Conservation (phyloP, 2,888 invertebrate species). For the Zygothrica quintamaculata region DNA sequence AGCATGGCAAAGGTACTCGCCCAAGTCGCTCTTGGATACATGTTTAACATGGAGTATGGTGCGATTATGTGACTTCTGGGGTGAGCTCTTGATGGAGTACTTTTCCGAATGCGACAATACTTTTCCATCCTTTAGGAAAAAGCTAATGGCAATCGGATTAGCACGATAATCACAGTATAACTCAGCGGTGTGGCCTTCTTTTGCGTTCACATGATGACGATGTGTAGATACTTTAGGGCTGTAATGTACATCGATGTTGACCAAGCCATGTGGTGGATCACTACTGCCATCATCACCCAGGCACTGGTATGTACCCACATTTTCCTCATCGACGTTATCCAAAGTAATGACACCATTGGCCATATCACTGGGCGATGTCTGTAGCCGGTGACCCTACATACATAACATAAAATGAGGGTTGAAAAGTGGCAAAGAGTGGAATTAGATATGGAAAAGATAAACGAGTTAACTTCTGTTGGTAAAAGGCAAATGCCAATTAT, state of each 20-base stretch:
- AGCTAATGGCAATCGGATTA: slow-evolving; percentile 74
- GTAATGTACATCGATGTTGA: slow-evolving; percentile 81
- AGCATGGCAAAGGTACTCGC: slow-evolving; percentile 90
- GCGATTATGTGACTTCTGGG: slow-evolving; percentile 77
- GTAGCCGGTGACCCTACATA: slow-evolving; percentile 76
- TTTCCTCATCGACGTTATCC: slow-evolving; percentile 74
- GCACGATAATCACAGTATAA: slow-evolving; percentile 82
- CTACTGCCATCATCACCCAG: slow-evolving; percentile 79
- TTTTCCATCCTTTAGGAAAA: slow-evolving; percentile 78
- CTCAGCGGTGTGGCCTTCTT: slow-evolving; percentile 72
- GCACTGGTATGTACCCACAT: slow-evolving; percentile 82
- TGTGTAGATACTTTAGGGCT: slow-evolving; percentile 82
- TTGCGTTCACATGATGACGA: slow-evolving; percentile 82
- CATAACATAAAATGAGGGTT: background rate
- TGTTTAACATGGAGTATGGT: slow-evolving; percentile 89
- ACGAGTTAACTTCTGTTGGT: background rate
- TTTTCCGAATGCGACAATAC: slow-evolving; percentile 74
- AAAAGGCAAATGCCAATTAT: too few species aligned
- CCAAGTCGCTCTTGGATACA: slow-evolving; percentile 88
- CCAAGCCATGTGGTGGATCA: slow-evolving; percentile 77
- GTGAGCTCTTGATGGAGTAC: slow-evolving; percentile 85
- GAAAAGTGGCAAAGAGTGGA: too few species aligned
- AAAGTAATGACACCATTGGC: slow-evolving; percentile 69
- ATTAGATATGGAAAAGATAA: background rate
- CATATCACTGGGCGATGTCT: slow-evolving; percentile 52